Evolutionary conservation across 2,797 vertebrate species (phyloP).

Genomic region (Sebastes hubbsi): DNA sequence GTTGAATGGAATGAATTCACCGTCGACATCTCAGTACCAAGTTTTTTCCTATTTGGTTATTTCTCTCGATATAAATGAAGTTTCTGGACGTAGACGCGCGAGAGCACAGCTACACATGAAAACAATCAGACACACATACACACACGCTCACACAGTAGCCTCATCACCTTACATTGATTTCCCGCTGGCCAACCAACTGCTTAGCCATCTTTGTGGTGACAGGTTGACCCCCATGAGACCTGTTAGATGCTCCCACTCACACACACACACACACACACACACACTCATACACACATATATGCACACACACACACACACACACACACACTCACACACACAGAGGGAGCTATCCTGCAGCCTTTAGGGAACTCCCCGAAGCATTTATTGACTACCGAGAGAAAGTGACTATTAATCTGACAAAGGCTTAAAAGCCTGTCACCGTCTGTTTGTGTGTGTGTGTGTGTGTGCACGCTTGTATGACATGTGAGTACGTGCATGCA

Average conservation of each 20-base stretch:
- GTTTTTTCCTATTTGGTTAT: neutral
- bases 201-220: slow-evolving; percentile 72
- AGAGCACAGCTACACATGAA: neutral
- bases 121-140: neutral
- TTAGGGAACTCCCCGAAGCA: slow-evolving; percentile 75
- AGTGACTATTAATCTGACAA: slow-evolving; percentile 77
- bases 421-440: slow-evolving; percentile 72
- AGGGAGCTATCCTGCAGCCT: slow-evolving; percentile 54
- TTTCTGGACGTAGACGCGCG: neutral
- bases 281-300: slow-evolving; percentile 1
- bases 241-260: slow-evolving; percentile 50
- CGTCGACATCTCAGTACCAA: neutral
- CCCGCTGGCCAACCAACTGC: slow-evolving; percentile 70
- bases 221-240: slow-evolving; percentile 78
- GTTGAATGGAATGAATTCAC: neutral
- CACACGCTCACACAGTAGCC: slow-evolving; percentile 19
- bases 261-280: neutral
- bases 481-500: neutral
- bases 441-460: slow-evolving; percentile 30
- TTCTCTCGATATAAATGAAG: neutral
- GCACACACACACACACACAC: too few species aligned
- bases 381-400: slow-evolving; percentile 76
- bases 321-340: neutral
- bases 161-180: slow-evolving; percentile 76
- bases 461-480: slow-evolving; percentile 18